Conservation (phyloP, 2,113 vertebrate species). For the Pterocles gutturalis region DNA sequence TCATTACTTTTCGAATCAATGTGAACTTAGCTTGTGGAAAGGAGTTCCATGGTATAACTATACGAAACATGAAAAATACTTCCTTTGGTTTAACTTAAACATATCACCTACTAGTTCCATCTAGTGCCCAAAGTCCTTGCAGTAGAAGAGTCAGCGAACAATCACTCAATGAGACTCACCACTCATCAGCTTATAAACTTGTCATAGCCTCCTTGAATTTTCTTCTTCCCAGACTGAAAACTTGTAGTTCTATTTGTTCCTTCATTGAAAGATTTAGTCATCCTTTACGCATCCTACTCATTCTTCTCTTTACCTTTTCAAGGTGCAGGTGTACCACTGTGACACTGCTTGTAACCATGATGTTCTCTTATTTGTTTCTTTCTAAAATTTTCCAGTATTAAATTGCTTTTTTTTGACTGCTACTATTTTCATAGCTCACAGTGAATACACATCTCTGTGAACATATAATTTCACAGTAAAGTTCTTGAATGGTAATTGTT, state of each 20-base stretch:
- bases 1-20: accelerated
- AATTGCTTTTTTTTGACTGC: background rate
- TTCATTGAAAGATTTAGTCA: background rate
- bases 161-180: background rate
- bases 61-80: background rate
- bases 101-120: background rate
- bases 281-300: background rate
- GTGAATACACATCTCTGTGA: background rate
- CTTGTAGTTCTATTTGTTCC: background rate
- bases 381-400: background rate
- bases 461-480: background rate
- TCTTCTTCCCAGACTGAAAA: background rate
- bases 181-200: background rate
- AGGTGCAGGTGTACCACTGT: background rate
- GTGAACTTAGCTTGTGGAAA: background rate
- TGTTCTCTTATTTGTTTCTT: background rate
- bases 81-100: background rate
- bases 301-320: background rate
- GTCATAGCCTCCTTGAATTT: background rate
- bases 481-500: background rate
- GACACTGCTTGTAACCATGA: background rate
- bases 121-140: background rate
- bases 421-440: background rate
- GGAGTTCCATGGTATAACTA: background rate
- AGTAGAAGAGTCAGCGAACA: background rate